Percentiles rank a stretch among this genome's conserved stretches.
These are phyloP conservation scores for Erpetoichthys calabaricus DNA, from an alignment of 2,797 vertebrate genomes.

Conservation along the genomic window DNA sequence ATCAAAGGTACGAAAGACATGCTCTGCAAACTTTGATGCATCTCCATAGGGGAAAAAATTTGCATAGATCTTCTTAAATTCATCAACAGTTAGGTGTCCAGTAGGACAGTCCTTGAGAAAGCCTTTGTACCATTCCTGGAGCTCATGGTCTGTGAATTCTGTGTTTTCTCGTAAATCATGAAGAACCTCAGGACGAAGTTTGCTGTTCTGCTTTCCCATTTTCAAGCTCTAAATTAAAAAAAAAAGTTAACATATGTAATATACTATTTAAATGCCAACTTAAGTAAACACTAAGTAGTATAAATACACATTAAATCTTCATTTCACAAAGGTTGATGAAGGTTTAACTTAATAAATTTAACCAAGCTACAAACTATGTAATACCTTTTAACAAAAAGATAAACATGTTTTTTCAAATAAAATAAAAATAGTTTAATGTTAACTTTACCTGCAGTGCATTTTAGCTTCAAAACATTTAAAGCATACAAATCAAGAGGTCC, in stretches of 20 bases:
- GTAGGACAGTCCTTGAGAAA: constrained; percentile 76
- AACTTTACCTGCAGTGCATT: no score
- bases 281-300: no score
- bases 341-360: no score
- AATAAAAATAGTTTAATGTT: no score
- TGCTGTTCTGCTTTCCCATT: constrained; percentile 80
- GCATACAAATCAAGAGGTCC: no score
- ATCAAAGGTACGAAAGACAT: constrained; percentile 73
- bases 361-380: neutral
- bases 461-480: no score
- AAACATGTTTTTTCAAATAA: no score
- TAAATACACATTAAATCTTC: no score
- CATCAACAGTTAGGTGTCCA: constrained; percentile 68
- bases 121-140: constrained; percentile 78
- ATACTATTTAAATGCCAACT: no score
- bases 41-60: constrained; percentile 74
- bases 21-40: constrained; percentile 69
- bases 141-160: constrained; percentile 70
- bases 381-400: no score
- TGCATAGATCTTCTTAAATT: constrained; percentile 77
- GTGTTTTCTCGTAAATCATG: constrained; percentile 73
- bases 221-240: constrained; percentile 4
- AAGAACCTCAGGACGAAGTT: constrained; percentile 65
- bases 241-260: no score
- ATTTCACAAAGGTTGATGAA: no score